These are phyloP conservation scores for Pipa parva DNA, from an alignment of 2,113 vertebrate species.

Conservation along the genomic window DNA sequence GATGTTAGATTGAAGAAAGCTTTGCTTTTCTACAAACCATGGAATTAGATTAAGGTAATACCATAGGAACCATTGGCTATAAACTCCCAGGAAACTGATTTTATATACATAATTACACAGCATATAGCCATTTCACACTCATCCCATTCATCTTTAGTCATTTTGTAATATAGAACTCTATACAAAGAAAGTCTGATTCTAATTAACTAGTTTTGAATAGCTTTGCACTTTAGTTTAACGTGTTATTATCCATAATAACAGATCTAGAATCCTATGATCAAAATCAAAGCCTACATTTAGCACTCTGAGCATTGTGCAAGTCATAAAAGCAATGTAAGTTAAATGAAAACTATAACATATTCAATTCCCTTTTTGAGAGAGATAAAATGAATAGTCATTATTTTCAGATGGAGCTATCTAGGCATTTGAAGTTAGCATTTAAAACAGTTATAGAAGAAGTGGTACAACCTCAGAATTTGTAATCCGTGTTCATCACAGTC, in stretches of 20 bases:
- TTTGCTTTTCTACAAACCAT: no score
- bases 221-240: conserved; percentile 49
- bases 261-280: conserved; percentile 47
- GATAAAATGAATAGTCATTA: neutral
- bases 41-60: no score
- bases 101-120: neutral
- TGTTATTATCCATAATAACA: conserved; percentile 53
- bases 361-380: conserved; percentile 5
- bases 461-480: no score
- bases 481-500: no score
- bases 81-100: neutral
- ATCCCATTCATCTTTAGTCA: conserved; percentile 30
- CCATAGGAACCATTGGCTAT: no score
- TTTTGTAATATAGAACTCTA: conserved; percentile 30
- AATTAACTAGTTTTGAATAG: conserved; percentile 55
- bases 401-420: neutral
- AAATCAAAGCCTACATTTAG: conserved; percentile 37
- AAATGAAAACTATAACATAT: conserved; percentile 23
- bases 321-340: conserved; percentile 16
- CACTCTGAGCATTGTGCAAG: conserved; percentile 4
- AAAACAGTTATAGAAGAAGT: neutral
- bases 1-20: no score
- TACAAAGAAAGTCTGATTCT: conserved; percentile 49
- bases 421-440: neutral
- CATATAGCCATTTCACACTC: neutral